Percentiles rank a stretch among this genome's conserved stretches.
Evolutionary conservation across 2,113 vertebrate species (phyloP).

Genomic region (Budorcas taxicolor): DNA sequence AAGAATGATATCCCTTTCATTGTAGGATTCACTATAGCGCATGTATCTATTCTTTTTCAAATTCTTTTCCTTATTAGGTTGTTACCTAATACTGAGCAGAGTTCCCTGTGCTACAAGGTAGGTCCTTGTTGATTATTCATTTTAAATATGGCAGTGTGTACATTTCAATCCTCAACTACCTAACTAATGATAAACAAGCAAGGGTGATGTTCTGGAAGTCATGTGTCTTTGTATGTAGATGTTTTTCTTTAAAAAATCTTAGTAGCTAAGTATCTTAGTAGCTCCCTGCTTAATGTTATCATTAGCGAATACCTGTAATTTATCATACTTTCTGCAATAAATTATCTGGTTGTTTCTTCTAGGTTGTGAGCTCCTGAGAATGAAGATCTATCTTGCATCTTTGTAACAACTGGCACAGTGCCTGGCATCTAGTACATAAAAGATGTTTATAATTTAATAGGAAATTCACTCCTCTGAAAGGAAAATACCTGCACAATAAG

Average conservation of each 20-base stretch:
- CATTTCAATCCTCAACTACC: not conserved
- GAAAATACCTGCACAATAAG: not conserved
- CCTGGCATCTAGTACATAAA: not conserved
- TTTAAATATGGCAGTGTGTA: not conserved
- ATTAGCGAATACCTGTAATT: not conserved
- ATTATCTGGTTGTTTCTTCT: not conserved
- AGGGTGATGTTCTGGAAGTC: not conserved
- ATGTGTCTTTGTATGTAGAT: not conserved
- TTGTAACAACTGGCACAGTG: not conserved
- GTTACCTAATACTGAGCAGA: not conserved
- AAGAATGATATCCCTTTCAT: not conserved
- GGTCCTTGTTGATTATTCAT: not conserved
- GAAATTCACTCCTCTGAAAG: not conserved
- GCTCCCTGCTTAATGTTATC: not conserved
- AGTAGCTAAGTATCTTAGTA: not conserved
- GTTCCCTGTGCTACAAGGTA: not conserved
- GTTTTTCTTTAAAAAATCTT: not conserved
- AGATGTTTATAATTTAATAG: not conserved
- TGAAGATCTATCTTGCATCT: not conserved
- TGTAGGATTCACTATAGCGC: not conserved
- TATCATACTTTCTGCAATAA: not conserved
- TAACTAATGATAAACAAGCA: not conserved
- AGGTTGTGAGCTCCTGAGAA: not conserved
- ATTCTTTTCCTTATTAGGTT: not conserved
- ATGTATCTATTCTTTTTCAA: not conserved